Percentiles rank a stretch among this genome's conserved stretches.
These are phyloP conservation scores for Leptobrachium leishanense DNA, from an alignment of 2,113 vertebrate species.

Conservation along the genomic window DNA sequence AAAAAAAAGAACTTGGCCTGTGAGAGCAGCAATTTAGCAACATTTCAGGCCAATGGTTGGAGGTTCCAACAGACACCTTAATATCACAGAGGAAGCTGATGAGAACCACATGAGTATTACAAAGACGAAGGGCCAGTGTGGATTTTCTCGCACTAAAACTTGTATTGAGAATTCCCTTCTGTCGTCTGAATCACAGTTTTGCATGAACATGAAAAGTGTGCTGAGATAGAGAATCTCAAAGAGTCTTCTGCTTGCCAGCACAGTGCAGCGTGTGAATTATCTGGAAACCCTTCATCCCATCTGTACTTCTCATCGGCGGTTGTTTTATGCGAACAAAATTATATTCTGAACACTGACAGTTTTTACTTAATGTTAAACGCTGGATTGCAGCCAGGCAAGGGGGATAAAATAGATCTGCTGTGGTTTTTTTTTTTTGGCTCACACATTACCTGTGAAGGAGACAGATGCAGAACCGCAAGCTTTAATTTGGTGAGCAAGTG, in stretches of 20 bases:
- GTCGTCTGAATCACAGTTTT: conserved; percentile 27
- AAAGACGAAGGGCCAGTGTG: neutral
- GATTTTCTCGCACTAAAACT: neutral
- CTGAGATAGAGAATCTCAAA: conserved; percentile 36
- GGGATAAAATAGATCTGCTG: conserved; percentile 14
- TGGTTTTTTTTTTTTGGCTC: neutral
- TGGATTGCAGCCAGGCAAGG: conserved; percentile 1
- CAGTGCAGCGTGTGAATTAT: conserved; percentile 29
- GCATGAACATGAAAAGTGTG: conserved; percentile 9
- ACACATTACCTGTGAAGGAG: neutral
- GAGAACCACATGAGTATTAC: neutral
- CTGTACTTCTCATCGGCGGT: conserved; percentile 22
- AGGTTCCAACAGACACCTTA: no score
- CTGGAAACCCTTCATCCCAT: conserved; percentile 33
- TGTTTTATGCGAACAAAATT: conserved; percentile 29
- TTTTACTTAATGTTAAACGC: conserved; percentile 26
- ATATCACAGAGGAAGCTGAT: no score
- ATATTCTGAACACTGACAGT: neutral
- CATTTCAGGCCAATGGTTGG: no score
- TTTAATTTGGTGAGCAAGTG: no score
- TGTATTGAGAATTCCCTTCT: conserved; percentile 10
- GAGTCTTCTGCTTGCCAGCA: conserved; percentile 30
- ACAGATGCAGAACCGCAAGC: neutral
- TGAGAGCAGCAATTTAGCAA: no score
- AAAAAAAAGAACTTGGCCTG: no score